phyloP scores from a whole-genome alignment of 2,113 vertebrate genomes.

The Neogobius melanostomus region DNA sequence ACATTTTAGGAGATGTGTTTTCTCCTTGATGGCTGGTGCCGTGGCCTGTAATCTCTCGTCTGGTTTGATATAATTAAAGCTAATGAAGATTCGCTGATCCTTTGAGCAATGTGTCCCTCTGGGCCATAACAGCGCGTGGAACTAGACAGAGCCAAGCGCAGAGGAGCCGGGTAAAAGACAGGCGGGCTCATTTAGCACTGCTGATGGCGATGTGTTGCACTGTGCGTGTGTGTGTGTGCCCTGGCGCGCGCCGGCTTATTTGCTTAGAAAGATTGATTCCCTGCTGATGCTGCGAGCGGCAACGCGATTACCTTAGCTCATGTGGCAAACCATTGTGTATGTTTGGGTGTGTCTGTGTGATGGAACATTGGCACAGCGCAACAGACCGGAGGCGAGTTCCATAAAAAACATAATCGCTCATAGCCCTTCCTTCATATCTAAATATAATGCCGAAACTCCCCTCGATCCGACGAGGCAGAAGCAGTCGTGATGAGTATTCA shows the following conservation, averaged over 20 bases:
- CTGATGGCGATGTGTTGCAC: constrained; percentile 67
- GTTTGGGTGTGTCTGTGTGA: constrained; percentile 25
- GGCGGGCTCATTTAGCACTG: constrained; percentile 67
- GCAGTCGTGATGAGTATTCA: constrained; percentile 26
- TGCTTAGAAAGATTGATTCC: constrained; percentile 77
- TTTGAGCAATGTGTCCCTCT: constrained; percentile 66
- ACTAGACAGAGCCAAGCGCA: constrained; percentile 60
- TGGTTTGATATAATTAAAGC: constrained; percentile 79
- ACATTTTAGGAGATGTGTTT: constrained; percentile 34
- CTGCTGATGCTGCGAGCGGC: constrained; percentile 69
- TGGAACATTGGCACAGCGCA: constrained; percentile 57
- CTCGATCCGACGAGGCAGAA: constrained; percentile 65
- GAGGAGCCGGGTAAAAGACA: constrained; percentile 65
- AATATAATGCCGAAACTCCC: constrained; percentile 64
- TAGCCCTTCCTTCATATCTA: constrained; percentile 68
- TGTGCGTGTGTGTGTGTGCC: constrained; percentile 11
- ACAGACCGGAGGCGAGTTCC: constrained; percentile 64
- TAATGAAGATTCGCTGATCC: constrained; percentile 80
- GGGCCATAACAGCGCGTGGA: constrained; percentile 63
- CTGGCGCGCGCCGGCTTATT: constrained; percentile 61
- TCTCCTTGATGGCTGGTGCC: constrained; percentile 60
- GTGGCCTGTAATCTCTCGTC: constrained; percentile 74
- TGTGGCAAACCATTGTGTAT: constrained; percentile 39
- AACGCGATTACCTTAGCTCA: constrained; percentile 70
- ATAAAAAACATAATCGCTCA: constrained; percentile 71